Percentiles rank a stretch among this genome's conserved stretches.
phyloP scores from a whole-genome alignment of 1,140 invertebrate genomes.

The Euwallacea similis region DNA sequence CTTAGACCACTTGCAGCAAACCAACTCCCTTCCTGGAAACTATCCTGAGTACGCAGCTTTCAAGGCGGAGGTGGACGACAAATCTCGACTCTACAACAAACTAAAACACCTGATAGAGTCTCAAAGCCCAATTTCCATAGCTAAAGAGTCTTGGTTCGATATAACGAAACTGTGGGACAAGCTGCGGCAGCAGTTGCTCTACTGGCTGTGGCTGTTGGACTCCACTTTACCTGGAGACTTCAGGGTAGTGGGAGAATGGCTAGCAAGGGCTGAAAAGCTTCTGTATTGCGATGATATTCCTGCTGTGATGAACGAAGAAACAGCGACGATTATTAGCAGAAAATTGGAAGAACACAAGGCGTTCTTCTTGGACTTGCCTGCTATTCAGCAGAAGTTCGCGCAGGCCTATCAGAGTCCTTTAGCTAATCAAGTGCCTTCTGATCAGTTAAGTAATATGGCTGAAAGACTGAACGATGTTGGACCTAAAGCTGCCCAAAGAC shows the following conservation, averaged over 20 bases:
- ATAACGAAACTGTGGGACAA: constrained; percentile 76
- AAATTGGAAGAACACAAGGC: constrained; percentile 88
- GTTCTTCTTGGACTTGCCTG: constrained; percentile 83
- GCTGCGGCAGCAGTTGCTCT: constrained; percentile 73
- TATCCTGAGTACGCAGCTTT: constrained; percentile 71
- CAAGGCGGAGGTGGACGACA: constrained; percentile 71
- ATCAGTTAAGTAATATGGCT: constrained; percentile 81
- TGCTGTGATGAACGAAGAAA: constrained; percentile 79
- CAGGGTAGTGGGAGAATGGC: constrained; percentile 83
- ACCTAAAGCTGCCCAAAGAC: constrained; percentile 71
- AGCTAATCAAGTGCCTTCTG: constrained; percentile 67
- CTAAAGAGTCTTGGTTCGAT: constrained; percentile 77
- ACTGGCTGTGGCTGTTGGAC: constrained; percentile 86
- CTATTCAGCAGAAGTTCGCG: constrained; percentile 75
- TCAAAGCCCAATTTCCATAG: constrained; percentile 76
- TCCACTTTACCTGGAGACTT: constrained; percentile 80
- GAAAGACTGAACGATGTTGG: constrained; percentile 72
- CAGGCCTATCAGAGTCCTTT: constrained; percentile 63
- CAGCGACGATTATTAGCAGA: constrained; percentile 79
- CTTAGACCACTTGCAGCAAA: constrained; percentile 69
- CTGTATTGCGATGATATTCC: constrained; percentile 82
- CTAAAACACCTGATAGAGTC: constrained; percentile 75
- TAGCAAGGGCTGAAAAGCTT: constrained; percentile 82
- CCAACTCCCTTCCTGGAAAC: constrained; percentile 65
- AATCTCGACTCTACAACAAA: constrained; percentile 69